These are phyloP conservation scores for Emydoidea blandingii DNA, from an alignment of 2,797 vertebrate genomes.

Conservation along the genomic window DNA sequence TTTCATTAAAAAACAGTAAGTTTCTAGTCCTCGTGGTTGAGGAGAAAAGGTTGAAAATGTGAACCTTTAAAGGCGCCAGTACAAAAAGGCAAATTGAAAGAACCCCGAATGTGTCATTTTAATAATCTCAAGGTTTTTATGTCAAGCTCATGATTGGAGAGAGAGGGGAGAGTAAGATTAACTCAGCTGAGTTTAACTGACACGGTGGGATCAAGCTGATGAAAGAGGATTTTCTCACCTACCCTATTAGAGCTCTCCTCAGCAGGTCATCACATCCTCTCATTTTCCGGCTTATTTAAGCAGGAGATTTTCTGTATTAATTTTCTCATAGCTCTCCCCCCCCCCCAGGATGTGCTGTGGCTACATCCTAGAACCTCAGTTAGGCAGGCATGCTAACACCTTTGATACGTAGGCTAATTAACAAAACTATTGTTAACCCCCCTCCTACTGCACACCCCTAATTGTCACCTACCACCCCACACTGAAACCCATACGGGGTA, in stretches of 20 bases:
- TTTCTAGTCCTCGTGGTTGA: neutral
- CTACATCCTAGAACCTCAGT: neutral
- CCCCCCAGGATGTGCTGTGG: neutral
- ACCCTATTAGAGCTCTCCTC: neutral
- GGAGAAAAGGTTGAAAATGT: neutral
- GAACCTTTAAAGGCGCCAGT: neutral
- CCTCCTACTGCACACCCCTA: neutral
- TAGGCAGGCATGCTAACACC: neutral
- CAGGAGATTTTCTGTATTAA: neutral
- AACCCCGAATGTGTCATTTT: neutral
- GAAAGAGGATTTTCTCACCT: neutral
- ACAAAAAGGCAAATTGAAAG: neutral
- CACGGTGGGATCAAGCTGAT: neutral
- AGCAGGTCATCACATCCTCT: neutral
- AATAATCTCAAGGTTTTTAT: neutral
- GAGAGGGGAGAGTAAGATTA: conserved; percentile 25
- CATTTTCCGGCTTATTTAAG: neutral
- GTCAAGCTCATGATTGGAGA: neutral
- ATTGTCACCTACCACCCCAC: no score
- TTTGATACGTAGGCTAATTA: neutral
- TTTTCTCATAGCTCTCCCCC: neutral
- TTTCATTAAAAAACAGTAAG: neutral
- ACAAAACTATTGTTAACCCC: neutral
- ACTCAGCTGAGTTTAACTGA: conserved; percentile 62
- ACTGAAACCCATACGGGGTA: no score